Base-by-base conservation (phyloP, 2,888 invertebrate genomes). In the Ecliptopera silaceata region DNA sequence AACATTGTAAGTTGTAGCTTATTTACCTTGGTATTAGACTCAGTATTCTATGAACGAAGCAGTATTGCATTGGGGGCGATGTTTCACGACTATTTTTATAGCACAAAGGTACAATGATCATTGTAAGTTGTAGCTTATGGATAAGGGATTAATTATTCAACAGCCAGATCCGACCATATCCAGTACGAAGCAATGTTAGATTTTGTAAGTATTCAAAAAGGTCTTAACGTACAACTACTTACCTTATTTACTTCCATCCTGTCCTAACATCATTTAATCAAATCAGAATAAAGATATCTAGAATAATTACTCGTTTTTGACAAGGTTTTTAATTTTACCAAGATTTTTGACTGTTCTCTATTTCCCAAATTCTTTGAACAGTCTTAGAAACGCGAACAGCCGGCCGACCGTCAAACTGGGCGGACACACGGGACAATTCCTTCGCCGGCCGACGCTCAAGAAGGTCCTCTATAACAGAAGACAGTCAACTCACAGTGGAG, bases 401-500 rank as follows among this genome's bases (percentile, higher is more conserved):
- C 58, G 97, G 97, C 32, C 94, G 95, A 71, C 97, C 97, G 48
- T 96, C 97, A 73, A 95, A 96, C 87, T 96, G 96, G 95, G 95
- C 95, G 82, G 96, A 95, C 61, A 55, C 74, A 0, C 80, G 82
- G 58, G 82, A 84, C 69, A 68, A 68, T 29, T 77, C 85, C 59
- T 97, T 95, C 88, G 96, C 96, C 53, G 97, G 97, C 42, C 93
- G 97, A 3, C 93, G 97, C 42, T 97, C 97, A 42, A 92, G 97
- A 13, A 93, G 97, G 62, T 96, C 97, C 77, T 97, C 97, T 65
- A 92, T 96, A 46, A 77, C 88, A 0, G 97, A 97, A 79, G 97
- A 97, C 79, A 97, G 96, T 29, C 97, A 97, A 82, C 92, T 97
- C 68, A 97, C 97, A 0, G 96, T 97, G 52, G 97, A 97, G 89